Percentiles rank a stretch among this genome's conserved stretches.
These are phyloP conservation scores for Omphaloscelis lunosa DNA, from an alignment of 2,888 invertebrate genomes.

Conservation along the genomic window DNA sequence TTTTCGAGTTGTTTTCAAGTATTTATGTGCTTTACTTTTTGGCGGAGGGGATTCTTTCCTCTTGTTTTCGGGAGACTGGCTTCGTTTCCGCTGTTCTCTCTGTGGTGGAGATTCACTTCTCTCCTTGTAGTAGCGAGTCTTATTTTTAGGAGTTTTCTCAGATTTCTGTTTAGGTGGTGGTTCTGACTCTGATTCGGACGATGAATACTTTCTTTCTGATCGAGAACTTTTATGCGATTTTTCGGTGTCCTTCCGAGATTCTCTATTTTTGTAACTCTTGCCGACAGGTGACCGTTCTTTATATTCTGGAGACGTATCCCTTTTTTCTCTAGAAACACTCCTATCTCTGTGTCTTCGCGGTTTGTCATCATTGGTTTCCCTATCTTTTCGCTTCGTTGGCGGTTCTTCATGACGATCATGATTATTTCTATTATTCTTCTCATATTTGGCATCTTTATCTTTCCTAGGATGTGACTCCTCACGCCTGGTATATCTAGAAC, in stretches of 20 bases:
- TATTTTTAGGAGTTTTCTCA: conserved; percentile 72
- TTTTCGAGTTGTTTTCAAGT: conserved; percentile 71
- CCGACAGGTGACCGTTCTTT: conserved; percentile 74
- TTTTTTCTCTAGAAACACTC: conserved; percentile 75
- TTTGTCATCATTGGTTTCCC: conserved; percentile 70
- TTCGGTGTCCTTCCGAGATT: conserved; percentile 75
- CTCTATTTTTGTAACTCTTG: conserved; percentile 74
- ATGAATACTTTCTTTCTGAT: conserved; percentile 72
- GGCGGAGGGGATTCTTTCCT: conserved; percentile 73
- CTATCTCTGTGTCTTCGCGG: conserved; percentile 74
- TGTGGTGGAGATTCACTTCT: conserved; percentile 66
- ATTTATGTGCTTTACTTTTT: conserved; percentile 76
- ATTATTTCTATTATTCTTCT: conserved; percentile 68
- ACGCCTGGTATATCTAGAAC: conserved; percentile 65
- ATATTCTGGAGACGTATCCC: conserved; percentile 77
- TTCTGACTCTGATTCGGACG: conserved; percentile 82
- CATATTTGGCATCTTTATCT: conserved; percentile 70
- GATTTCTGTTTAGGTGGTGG: conserved; percentile 71
- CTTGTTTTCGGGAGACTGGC: conserved; percentile 75
- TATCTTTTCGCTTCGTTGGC: conserved; percentile 70
- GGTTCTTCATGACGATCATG: conserved; percentile 76
- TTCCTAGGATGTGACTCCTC: conserved; percentile 59
- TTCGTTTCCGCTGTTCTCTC: conserved; percentile 73
- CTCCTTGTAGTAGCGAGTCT: conserved; percentile 75
- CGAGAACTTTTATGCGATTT: conserved; percentile 76